phyloP scores from a whole-genome alignment of 64 coral and sea anemone genomes.

The Exaiptasia diaphana region DNA sequence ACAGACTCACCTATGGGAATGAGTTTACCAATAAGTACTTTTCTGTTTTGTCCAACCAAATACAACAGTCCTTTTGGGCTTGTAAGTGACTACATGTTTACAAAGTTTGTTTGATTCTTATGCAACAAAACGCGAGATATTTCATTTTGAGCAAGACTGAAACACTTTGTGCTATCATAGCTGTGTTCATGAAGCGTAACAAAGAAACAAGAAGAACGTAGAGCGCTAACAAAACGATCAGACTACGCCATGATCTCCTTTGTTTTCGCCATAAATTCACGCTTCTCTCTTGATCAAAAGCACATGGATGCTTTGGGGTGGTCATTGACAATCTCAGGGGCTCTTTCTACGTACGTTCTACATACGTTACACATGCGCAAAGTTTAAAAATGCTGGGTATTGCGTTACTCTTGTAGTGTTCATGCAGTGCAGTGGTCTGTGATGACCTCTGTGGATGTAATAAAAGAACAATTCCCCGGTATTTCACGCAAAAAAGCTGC shows the following conservation, averaged over 20 bases:
- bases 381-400: no score
- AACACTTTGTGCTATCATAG: constrained; percentile 25
- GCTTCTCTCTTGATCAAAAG: neutral
- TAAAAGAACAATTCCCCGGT: neutral
- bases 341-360: neutral
- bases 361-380: neutral
- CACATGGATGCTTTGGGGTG: neutral
- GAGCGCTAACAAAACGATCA: neutral
- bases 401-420: no score
- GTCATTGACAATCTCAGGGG: neutral
- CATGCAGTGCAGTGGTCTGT: neutral
- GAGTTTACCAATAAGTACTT: neutral
- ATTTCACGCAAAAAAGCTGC: constrained; percentile 9
- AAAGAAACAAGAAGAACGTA: neutral
- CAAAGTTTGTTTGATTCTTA: neutral
- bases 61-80: neutral
- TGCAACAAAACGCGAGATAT: constrained; percentile 12
- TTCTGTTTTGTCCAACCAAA: neutral
- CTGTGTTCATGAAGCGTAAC: constrained; percentile 35
- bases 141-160: constrained; percentile 27
- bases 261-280: neutral
- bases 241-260: neutral
- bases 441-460: neutral
- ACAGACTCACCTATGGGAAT: neutral
- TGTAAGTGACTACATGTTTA: neutral